Evolutionary conservation across 2,113 vertebrate species (phyloP), one percentile per base, ranked within the genome.

Genomic region (Narcine bancroftii): DNA sequence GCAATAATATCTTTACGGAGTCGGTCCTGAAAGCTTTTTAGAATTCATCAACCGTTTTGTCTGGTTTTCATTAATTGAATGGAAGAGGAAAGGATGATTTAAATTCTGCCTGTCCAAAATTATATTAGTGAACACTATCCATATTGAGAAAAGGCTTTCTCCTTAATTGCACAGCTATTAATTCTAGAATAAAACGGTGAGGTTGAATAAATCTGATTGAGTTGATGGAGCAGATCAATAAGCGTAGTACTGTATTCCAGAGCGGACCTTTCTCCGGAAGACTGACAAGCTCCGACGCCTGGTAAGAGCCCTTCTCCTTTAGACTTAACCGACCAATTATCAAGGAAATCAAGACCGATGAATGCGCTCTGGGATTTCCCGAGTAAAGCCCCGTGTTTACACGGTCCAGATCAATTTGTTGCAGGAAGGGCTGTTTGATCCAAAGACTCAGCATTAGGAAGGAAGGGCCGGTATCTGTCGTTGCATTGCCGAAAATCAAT

Each of bases 191-290:
- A 69, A 66, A 45, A 66, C 65, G 19, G 63, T 1, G 15, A 45
- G 87, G 87, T 91, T 91, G 45, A 85, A 91, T 42, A 69, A 69
- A 91, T 91, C 65, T 65, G 81, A 63, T 87, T 87, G 60, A 87
- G 6, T 42, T 47, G 89, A 13, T 91, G 39, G 24, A 91, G 26
- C 63, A 6, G 89, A 91, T 91, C 89, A 91, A 91, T 91, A 47
- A 69, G 24, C 63, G 24, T 69, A 13, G 36, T 29, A 29, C 24
- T 33, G 56, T 91, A 6, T 66, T 66, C 11, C 36, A 71, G 11
- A 45, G 63, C 89, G 7, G 63, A 26, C 19, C 24, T 24, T 3
- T 65, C 63, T 1, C 6, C 26, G 60, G 2, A 9, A 91, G n/a
- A 69, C 89, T 69, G 39, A 69, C 89, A 29, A 17, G 17, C 1